A percentile compares a stretch with the other conserved stretches of the same genome.
Conservation (phyloP, 2,113 vertebrate genomes). For the Catharus fuscescens region DNA sequence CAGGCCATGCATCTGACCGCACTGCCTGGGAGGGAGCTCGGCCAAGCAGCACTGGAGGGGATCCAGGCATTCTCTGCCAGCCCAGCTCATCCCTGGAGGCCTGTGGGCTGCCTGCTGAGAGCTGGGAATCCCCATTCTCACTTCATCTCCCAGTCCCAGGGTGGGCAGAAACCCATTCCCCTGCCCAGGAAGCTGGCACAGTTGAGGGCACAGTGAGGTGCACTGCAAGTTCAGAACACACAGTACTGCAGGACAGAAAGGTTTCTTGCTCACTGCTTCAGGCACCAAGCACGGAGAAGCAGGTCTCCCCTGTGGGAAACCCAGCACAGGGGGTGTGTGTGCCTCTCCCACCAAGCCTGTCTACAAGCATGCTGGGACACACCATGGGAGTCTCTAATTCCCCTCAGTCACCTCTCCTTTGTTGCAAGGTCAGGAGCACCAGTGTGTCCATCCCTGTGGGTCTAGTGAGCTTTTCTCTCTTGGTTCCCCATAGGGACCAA, state of each 20-base stretch:
- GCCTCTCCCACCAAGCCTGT: background rate
- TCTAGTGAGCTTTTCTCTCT: background rate
- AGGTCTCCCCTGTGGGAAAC: fast-evolving
- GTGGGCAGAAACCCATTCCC: background rate
- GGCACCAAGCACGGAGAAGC: background rate
- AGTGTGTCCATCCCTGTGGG: fast-evolving
- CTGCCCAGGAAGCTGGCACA: background rate
- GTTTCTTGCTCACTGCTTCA: background rate
- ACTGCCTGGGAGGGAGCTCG: fast-evolving
- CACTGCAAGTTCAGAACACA: background rate
- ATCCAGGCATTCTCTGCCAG: background rate
- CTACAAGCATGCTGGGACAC: background rate
- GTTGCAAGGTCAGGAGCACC: fast-evolving
- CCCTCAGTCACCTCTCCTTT: background rate
- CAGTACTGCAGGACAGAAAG: background rate
- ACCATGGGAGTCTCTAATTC: fast-evolving
- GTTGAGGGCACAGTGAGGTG: fast-evolving
- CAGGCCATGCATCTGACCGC: fast-evolving
- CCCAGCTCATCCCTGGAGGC: fast-evolving
- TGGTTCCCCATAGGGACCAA: background rate
- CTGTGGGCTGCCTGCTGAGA: fast-evolving
- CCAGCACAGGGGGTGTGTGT: fast-evolving
- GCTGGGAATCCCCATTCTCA: background rate
- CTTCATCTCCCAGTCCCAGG: background rate
- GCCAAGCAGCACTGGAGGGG: background rate